Conservation (phyloP, 2,888 invertebrate species). For the Synergus japonicus region DNA sequence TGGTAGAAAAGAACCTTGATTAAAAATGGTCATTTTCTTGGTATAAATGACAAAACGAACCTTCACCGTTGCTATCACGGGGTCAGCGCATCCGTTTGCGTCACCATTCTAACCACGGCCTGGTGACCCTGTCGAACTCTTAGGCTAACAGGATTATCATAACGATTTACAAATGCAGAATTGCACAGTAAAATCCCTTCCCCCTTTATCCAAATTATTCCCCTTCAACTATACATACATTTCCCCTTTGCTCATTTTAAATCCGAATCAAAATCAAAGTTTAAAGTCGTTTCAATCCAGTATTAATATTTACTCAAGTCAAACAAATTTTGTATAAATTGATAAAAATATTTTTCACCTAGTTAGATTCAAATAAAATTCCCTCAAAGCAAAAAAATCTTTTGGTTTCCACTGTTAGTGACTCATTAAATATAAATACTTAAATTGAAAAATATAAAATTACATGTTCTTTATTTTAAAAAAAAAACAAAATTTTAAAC, state of each 20-base stretch:
- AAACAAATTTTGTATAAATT: too few relatives aligned
- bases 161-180: conserved; percentile 62
- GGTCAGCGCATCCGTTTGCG: conserved; percentile 76
- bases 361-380: too few relatives aligned
- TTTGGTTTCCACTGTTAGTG: too few relatives aligned
- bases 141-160: conserved; percentile 67
- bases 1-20: background rate
- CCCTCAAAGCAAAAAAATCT: too few relatives aligned
- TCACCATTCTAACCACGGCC: conserved; percentile 70
- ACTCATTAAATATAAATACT: too few relatives aligned
- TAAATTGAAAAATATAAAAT: too few relatives aligned
- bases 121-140: conserved; percentile 72
- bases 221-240: background rate
- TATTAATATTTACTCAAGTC: too few relatives aligned
- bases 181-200: conserved; percentile 11
- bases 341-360: too few relatives aligned
- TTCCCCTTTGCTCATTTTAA: conserved; percentile 8
- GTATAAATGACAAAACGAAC: conserved; percentile 36
- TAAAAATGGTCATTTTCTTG: conserved; percentile 12
- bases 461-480: too few relatives aligned
- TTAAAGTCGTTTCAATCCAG: too few relatives aligned
- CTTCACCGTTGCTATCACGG: conserved; percentile 50
- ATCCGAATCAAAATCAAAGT: too few relatives aligned
- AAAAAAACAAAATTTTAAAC: background rate
- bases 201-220: background rate